A percentile compares a stretch with the other conserved stretches of the same genome.
These are phyloP conservation scores for Aphidius ervi DNA, from an alignment of 1,140 invertebrate genomes.

Conservation along the genomic window DNA sequence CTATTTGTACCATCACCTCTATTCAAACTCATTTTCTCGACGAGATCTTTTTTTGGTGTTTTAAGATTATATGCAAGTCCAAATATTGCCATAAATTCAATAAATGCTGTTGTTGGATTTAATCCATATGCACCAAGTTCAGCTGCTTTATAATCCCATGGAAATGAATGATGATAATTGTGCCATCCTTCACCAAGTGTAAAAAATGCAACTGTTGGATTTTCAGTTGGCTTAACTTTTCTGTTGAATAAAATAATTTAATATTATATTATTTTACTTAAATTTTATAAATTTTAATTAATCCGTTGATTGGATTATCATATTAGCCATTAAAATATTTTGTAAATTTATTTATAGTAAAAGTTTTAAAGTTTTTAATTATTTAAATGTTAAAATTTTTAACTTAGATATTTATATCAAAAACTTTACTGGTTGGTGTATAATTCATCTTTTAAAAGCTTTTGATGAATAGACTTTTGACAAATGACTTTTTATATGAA, in stretches of 20 bases:
- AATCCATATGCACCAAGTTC: constrained; percentile 53
- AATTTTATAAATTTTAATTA: no score
- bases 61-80: constrained; percentile 60
- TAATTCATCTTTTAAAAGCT: no score
- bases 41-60: constrained; percentile 33
- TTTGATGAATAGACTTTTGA: no score
- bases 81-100: constrained; percentile 58
- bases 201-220: constrained; percentile 46
- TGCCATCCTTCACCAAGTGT: constrained; percentile 59
- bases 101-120: constrained; percentile 59
- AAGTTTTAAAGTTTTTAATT: no score
- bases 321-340: no score
- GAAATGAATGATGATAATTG: constrained; percentile 71
- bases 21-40: constrained; percentile 31
- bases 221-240: constrained; percentile 56
- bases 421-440: no score
- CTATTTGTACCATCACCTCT: constrained; percentile 42
- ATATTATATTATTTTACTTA: not conserved
- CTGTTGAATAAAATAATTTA: constrained; percentile 47
- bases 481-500: no score
- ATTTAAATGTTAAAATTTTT: no score
- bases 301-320: no score
- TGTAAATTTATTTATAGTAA: no score
- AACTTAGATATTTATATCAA: no score
- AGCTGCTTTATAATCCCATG: constrained; percentile 61